phyloP scores from a whole-genome alignment of 2,888 invertebrate species.

The Pseudolycoriella hygida region DNA sequence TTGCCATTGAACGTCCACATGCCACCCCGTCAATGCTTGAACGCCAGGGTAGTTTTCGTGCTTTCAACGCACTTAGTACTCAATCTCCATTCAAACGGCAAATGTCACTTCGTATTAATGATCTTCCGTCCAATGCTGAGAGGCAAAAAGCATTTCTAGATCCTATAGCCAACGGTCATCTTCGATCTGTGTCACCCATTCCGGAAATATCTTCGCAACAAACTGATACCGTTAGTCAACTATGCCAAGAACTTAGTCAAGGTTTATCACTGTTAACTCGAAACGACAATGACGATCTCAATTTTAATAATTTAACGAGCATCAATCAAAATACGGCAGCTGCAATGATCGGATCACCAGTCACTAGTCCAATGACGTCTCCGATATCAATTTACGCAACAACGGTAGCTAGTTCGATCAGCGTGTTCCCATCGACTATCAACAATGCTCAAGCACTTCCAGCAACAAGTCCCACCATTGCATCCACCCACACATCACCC shows the following conservation, averaged over 20 bases:
- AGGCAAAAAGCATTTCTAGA: constrained; percentile 37
- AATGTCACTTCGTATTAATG: constrained; percentile 84
- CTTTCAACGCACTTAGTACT: constrained; percentile 58
- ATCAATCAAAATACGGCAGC: constrained; percentile 34
- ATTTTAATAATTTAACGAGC: constrained; percentile 36
- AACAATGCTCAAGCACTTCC: background rate
- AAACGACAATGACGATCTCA: constrained; percentile 37
- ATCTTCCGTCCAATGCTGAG: constrained; percentile 89
- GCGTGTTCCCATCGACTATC: background rate
- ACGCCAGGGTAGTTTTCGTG: constrained; percentile 87
- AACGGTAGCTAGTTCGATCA: background rate
- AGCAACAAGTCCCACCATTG: constrained; percentile 5
- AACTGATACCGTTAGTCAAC: constrained; percentile 47
- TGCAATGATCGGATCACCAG: constrained; percentile 15
- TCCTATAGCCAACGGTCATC: constrained; percentile 15
- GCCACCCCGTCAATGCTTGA: constrained; percentile 89
- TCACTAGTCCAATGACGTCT: constrained; percentile 12
- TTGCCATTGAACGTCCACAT: constrained; percentile 88
- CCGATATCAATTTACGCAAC: background rate
- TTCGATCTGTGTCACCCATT: constrained; percentile 50
- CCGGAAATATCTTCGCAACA: constrained; percentile 51
- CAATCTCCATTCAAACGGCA: constrained; percentile 92
- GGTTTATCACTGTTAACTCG: constrained; percentile 45
- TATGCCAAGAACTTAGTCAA: constrained; percentile 58
- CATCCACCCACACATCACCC: constrained; percentile 1